Percentiles rank a stretch among this genome's conserved stretches.
These are phyloP conservation scores for Ptychobarbus kaznakovi DNA, from an alignment of 2,797 vertebrate species.

Conservation along the genomic window DNA sequence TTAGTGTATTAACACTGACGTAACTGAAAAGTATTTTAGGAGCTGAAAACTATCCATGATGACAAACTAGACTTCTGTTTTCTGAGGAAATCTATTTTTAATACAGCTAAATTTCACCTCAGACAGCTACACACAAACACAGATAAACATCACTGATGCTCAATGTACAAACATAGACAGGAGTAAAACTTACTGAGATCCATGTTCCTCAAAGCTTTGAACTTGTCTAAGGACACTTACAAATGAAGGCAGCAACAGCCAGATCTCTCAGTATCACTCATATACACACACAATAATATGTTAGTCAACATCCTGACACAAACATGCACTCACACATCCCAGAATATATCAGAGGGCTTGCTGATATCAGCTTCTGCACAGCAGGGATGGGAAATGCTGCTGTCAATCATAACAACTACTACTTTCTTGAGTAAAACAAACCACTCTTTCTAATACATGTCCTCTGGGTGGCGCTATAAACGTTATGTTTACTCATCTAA, in stretches of 20 bases:
- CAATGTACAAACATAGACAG: slow-evolving; percentile 9
- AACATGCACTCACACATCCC: slow-evolving; percentile 26
- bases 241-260: slow-evolving; percentile 38
- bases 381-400: slow-evolving; percentile 15
- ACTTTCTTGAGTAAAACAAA: background rate
- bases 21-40: background rate
- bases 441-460: background rate
- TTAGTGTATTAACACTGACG: background rate
- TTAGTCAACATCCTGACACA: slow-evolving; percentile 42
- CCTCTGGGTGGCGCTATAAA: background rate
- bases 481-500: background rate
- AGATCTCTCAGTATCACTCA: slow-evolving; percentile 25
- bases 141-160: background rate
- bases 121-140: background rate
- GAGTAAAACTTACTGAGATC: slow-evolving; percentile 20
- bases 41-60: background rate
- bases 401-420: slow-evolving; percentile 6
- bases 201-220: background rate
- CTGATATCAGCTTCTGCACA: slow-evolving; percentile 19
- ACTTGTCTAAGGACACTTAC: background rate
- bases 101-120: background rate
- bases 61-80: background rate
- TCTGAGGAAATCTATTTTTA: background rate
- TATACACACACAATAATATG: slow-evolving; percentile 21
- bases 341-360: slow-evolving; percentile 60